Percentiles rank a stretch among this genome's conserved stretches.
Evolutionary conservation across 2,888 invertebrate species (phyloP).

Genomic region (Campopleginae sp.): DNA sequence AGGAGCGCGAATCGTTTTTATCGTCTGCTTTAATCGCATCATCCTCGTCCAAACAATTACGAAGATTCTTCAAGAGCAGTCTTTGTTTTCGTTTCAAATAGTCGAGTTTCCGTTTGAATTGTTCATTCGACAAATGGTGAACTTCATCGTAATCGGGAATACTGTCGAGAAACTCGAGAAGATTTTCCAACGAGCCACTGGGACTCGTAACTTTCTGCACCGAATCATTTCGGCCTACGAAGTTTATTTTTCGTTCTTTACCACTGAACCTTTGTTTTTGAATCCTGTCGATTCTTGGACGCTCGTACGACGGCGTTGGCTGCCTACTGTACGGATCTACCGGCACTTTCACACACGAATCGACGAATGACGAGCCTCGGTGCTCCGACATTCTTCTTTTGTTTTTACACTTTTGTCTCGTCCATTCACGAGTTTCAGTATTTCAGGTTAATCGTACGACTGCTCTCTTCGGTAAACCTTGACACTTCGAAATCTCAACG

Average conservation of each 20-base stretch:
- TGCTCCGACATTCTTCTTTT: slow-evolving; percentile 84
- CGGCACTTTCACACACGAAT: slow-evolving; percentile 90
- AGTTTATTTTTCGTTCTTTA: slow-evolving; percentile 81
- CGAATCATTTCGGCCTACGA: slow-evolving; percentile 59
- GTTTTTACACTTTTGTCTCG: slow-evolving; percentile 28
- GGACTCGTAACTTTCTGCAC: not conserved
- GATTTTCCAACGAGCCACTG: slow-evolving; percentile 85
- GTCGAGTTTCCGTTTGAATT: slow-evolving; percentile 90
- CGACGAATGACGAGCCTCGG: slow-evolving; percentile 88
- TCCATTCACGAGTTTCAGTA: slow-evolving; percentile 10
- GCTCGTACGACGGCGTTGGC: slow-evolving; percentile 90
- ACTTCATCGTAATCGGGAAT: slow-evolving; percentile 93
- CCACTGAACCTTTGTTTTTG: slow-evolving; percentile 71
- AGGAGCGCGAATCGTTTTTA: slow-evolving; percentile 49
- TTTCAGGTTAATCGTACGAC: slow-evolving; percentile 3
- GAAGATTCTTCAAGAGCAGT: slow-evolving; percentile 79
- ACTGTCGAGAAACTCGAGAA: slow-evolving; percentile 90
- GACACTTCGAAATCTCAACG: slow-evolving; percentile 27
- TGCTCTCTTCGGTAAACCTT: not conserved
- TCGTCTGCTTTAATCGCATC: slow-evolving; percentile 57
- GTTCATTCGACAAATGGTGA: slow-evolving; percentile 90
- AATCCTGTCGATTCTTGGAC: slow-evolving; percentile 78
- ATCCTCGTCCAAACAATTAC: slow-evolving; percentile 83
- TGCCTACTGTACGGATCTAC: slow-evolving; percentile 90
- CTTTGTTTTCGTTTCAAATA: slow-evolving; percentile 88